phyloP scores from a whole-genome alignment of 2,888 invertebrate genomes.

The Drosophila prostipennis region DNA sequence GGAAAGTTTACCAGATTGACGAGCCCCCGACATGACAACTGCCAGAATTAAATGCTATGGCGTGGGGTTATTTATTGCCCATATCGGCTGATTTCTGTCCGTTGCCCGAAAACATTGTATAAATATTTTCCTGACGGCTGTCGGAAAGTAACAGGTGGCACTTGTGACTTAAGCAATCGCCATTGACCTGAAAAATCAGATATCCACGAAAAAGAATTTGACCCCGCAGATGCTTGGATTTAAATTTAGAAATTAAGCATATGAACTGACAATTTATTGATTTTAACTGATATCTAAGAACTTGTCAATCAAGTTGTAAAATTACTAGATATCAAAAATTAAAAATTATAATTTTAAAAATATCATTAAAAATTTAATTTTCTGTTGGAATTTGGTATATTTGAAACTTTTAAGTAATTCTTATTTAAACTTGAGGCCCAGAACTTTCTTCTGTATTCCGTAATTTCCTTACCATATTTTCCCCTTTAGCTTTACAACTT shows the following conservation, averaged over 20 bases:
- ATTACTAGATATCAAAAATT: not conserved
- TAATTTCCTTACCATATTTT: conserved; percentile 7
- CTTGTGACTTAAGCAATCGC: not conserved
- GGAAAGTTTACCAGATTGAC: conserved; percentile 16
- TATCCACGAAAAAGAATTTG: not conserved
- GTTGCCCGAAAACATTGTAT: not conserved
- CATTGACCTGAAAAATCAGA: not conserved
- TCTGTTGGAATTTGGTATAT: not conserved
- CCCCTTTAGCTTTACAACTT: not conserved
- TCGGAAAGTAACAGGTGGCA: conserved; percentile 14
- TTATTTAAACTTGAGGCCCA: too few relatives aligned
- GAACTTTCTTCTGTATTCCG: too few relatives aligned
- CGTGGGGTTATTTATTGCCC: conserved; percentile 4
- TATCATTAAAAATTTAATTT: not conserved
- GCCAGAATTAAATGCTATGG: conserved; percentile 3
- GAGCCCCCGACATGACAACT: conserved; percentile 17
- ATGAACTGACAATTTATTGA: not conserved
- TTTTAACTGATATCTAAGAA: not conserved
- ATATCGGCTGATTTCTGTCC: conserved; percentile 5
- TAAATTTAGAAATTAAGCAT: conserved; percentile 9
- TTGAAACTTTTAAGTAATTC: too few relatives aligned
- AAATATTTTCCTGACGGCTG: not conserved
- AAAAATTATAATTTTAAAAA: not conserved
- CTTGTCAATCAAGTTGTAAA: not conserved
- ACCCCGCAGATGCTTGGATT: not conserved